Conservation (phyloP, 2,797 vertebrate species). For the Varecia variegata region DNA sequence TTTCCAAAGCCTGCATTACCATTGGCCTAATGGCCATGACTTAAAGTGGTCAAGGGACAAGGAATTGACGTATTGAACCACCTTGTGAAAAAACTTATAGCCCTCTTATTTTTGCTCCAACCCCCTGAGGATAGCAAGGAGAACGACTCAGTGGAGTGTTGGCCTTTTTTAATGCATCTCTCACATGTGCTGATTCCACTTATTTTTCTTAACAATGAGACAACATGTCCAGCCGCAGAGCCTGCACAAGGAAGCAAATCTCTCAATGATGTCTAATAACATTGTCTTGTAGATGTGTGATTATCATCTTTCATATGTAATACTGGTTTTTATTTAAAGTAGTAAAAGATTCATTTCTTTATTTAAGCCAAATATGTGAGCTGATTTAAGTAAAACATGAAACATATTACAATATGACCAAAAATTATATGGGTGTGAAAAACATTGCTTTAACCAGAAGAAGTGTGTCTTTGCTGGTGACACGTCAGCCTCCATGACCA, state of each 20-base stretch:
- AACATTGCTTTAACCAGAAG: neutral
- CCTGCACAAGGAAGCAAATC: neutral
- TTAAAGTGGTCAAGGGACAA: neutral
- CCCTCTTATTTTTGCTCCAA: neutral
- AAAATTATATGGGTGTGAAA: neutral
- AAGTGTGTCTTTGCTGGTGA: neutral
- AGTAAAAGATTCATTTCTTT: neutral
- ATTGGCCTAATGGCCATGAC: neutral
- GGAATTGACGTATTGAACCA: neutral
- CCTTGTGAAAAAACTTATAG: neutral
- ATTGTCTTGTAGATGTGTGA: neutral
- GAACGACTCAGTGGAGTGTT: neutral
- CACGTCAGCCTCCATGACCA: neutral
- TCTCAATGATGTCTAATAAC: neutral
- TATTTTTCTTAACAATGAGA: neutral
- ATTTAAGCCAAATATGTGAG: neutral
- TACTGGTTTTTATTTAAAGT: neutral
- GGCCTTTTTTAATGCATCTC: neutral
- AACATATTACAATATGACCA: neutral
- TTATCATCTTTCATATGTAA: neutral
- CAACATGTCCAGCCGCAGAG: neutral
- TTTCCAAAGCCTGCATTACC: neutral
- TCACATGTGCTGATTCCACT: neutral
- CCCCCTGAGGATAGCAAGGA: neutral
- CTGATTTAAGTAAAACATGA: neutral